phyloP scores from a whole-genome alignment of 2,797 vertebrate genomes.

The Siniperca scherzeri region DNA sequence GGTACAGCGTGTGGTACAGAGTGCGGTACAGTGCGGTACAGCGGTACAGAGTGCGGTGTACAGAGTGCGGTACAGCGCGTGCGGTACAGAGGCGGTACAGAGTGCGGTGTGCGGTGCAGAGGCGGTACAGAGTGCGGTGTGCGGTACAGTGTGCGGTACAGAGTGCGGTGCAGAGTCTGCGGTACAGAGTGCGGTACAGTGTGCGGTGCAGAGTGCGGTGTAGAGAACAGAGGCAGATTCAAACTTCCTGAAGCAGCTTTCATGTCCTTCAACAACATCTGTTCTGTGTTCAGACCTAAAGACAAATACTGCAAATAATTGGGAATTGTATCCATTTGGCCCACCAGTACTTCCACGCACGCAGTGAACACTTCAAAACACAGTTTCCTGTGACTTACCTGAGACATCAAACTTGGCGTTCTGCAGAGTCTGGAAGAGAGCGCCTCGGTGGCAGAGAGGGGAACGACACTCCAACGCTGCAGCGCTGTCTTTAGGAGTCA shows the following conservation, averaged over 20 bases:
- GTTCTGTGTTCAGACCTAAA: constrained; percentile 90
- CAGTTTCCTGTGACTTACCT: constrained; percentile 78
- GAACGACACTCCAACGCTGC: constrained; percentile 85
- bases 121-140: neutral
- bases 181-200: constrained; percentile 74
- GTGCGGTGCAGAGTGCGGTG: neutral
- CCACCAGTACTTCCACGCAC: neutral
- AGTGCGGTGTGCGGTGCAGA: neutral
- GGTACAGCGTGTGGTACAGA: neutral
- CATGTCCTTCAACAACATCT: constrained; percentile 96
- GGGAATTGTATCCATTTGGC: too few relatives aligned
- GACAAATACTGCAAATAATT: neutral
- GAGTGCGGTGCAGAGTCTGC: constrained; percentile 75
- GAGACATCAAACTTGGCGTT: constrained; percentile 93
- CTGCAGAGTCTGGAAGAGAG: constrained; percentile 89
- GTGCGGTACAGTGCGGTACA: neutral
- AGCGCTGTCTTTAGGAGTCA: constrained; percentile 89
- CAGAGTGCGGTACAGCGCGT: neutral
- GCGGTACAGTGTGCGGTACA: constrained; percentile 75
- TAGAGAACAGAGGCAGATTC: constrained; percentile 89
- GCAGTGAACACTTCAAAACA: neutral
- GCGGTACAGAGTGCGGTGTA: neutral
- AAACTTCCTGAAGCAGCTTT: constrained; percentile 84
- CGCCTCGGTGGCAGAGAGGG: constrained; percentile 86
- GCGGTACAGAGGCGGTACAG: neutral